Percentiles rank a stretch among this genome's conserved stretches.
phyloP scores from a whole-genome alignment of 2,797 vertebrate genomes.

The Cynodonichthys magdalenae region DNA sequence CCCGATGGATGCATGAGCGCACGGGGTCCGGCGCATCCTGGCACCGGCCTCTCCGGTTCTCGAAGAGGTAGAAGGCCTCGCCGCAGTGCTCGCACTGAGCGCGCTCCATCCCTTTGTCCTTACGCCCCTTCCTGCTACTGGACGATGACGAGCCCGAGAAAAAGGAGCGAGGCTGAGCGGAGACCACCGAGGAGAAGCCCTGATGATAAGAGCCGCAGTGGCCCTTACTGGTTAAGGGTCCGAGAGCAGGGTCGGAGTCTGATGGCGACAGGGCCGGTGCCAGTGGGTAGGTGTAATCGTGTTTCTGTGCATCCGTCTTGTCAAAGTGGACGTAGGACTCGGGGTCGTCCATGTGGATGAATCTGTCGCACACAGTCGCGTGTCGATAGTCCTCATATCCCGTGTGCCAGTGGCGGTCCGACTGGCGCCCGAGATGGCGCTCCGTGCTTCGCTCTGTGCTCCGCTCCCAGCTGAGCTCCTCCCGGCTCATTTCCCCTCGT shows the following conservation, averaged over 20 bases:
- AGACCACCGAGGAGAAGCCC: slow-evolving; percentile 81
- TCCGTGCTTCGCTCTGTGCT: slow-evolving; percentile 58
- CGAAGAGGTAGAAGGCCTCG: slow-evolving; percentile 89
- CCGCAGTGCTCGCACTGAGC: slow-evolving; percentile 93
- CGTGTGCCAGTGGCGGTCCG: slow-evolving; percentile 89
- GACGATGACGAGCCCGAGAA: slow-evolving; percentile 73
- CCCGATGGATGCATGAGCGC: slow-evolving; percentile 88
- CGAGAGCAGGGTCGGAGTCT: slow-evolving; percentile 86
- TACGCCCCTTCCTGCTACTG: slow-evolving; percentile 81
- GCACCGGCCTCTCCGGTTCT: slow-evolving; percentile 91
- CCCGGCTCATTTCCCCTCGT: too few species aligned
- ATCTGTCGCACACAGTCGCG: slow-evolving; percentile 87
- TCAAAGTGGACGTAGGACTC: slow-evolving; percentile 93
- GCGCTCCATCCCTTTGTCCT: slow-evolving; percentile 83
- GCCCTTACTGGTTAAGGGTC: slow-evolving; percentile 83
- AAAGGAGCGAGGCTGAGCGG: slow-evolving; percentile 85
- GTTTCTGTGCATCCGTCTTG: slow-evolving; percentile 91
- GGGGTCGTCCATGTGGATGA: slow-evolving; percentile 84
- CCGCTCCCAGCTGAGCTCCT: slow-evolving; percentile 89
- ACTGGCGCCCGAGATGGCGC: slow-evolving; percentile 42
- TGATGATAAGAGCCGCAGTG: slow-evolving; percentile 49
- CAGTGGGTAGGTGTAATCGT: slow-evolving; percentile 95
- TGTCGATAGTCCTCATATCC: slow-evolving; percentile 98
- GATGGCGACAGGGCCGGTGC: slow-evolving; percentile 77
- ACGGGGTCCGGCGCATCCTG: slow-evolving; percentile 94